Evolutionary conservation across 1,140 invertebrate species (phyloP), one percentile per base, ranked within the genome.

Genomic region (Pseudomyrmex sp.): DNA sequence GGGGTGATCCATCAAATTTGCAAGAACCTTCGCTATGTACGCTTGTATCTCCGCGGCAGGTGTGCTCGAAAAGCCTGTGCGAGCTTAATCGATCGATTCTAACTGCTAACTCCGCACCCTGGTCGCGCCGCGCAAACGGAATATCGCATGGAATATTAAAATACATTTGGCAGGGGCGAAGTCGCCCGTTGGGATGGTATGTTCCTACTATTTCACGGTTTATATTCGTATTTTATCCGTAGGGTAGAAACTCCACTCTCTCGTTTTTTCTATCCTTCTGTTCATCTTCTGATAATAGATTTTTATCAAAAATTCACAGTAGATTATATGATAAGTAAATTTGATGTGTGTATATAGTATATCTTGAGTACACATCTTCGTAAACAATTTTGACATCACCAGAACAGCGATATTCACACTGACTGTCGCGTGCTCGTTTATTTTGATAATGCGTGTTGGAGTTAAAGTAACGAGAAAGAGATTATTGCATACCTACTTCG

Each of bases 31-130:
- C 52, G 26, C 48, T 72, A 35, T 72, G 54, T 80, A 70, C 44
- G 66, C 54, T 48, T 80, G 83, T 80, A 73, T 68, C 68, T 23
- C 70, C 18, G 59, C 65, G 73, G 84, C 52, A 48, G 79, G 66
- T 75, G 84, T 85, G 58, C 63, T 83, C 44, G 66, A 85, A 72
- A 86, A 86, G 79, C 65, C 68, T 75, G 58, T 58, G 52, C 70
- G 85, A 72, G 72, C 50, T 83, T 86, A 77, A 86, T 87, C 85
- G 86, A 87, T 87, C 70, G 69, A 86, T 86, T 59, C 85, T 83
- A 69, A 86, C 85, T 75, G 68, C 58, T 79, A 86, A 83, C 68
- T 73, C 77, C 46, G 63, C 13, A 52, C 15, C 50, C 26, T 35
- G 54, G 56, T 56, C 79, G 20, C 26, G 35, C 62, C 18, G 35